Base-by-base conservation (phyloP, 1,140 invertebrate genomes). In the Drosophila subobscura region DNA sequence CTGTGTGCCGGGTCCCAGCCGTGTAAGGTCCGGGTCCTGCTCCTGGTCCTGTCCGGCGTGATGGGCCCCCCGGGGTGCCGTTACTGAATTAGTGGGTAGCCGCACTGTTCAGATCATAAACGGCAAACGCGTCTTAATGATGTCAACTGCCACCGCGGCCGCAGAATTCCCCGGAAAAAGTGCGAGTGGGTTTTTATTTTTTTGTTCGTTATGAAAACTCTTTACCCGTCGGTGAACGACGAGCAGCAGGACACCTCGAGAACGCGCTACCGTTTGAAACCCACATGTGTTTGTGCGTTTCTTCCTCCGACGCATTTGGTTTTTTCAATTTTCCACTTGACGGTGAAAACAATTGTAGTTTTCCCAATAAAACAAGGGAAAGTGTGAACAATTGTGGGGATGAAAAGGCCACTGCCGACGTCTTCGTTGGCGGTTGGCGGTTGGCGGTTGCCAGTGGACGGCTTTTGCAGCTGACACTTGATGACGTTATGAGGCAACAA, bases 71-170 rank as follows among this genome's bases (percentile, higher is more conserved):
- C 73, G 56, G 81, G 70, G 81, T 60, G 78, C 78, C 83, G 83
- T 88, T 83, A 86, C 81, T 78, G 88, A 86, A 86, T 86, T 86
- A 86, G 81, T 65, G 85, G 78, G 81, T 88, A 85, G 76, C 66
- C 66, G 66, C 79, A 80, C 55, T 68, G 63, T 55, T 57, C 41
- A 71, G 54, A 72, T 72, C 77, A 72, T 83, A 81, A 83, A 81
- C 77, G 65, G 77, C 66, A 44, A 74, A 74, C 72, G 61, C 71
- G 71, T 74, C 57, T 67, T 84, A 84, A 84, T 84, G 76, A 85
- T 85, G 84, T 86, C 72, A 85, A 79, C 79, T 57, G 72, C 79
- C 74, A 68, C 57, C 60, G 78, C 84, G 60, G 78, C 77, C 77
- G 60, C 58, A 68, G 58, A 70, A 76, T 84, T 84, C 61, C 71